These are phyloP conservation scores for Paramuricea clavata DNA, from an alignment of 92 coral and sea anemone genomes.

Conservation along the genomic window DNA sequence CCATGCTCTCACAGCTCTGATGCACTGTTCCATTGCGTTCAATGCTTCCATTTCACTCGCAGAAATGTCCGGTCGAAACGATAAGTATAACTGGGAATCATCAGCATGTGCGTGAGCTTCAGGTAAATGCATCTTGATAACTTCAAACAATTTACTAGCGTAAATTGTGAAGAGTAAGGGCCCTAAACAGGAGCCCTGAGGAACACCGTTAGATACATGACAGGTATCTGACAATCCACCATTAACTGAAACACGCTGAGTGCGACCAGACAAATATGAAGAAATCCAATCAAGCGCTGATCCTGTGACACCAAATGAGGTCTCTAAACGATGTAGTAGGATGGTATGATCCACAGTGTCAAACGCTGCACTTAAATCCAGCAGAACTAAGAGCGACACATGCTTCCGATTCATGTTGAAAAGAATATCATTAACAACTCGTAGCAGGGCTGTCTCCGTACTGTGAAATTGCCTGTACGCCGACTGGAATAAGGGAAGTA, in stretches of 20 bases:
- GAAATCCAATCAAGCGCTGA: no score
- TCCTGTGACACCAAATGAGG: no score
- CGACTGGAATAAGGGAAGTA: slow-evolving; percentile 61
- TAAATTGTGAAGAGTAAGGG: neutral
- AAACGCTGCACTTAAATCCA: no score
- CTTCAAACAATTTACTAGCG: slow-evolving; percentile 19
- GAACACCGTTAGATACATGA: no score
- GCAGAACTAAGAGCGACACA: slow-evolving; percentile 42
- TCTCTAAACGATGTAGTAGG: no score
- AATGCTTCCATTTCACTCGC: neutral
- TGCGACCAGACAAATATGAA: no score
- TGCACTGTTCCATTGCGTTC: neutral
- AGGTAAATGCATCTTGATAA: slow-evolving; percentile 18
- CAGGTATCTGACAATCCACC: no score
- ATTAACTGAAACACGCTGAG: no score
- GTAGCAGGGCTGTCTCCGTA: slow-evolving; percentile 23
- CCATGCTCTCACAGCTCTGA: neutral
- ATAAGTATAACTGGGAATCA: slow-evolving; percentile 26
- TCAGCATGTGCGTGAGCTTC: slow-evolving; percentile 29
- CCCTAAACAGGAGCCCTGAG: no score
- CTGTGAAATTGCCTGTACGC: slow-evolving; percentile 41
- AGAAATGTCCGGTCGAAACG: neutral
- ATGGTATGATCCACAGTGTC: no score
- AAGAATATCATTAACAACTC: slow-evolving; percentile 40
- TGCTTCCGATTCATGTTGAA: slow-evolving; percentile 41